These are phyloP conservation scores for Campopleginae sp. DNA, from an alignment of 2,888 invertebrate species.

Conservation along the genomic window DNA sequence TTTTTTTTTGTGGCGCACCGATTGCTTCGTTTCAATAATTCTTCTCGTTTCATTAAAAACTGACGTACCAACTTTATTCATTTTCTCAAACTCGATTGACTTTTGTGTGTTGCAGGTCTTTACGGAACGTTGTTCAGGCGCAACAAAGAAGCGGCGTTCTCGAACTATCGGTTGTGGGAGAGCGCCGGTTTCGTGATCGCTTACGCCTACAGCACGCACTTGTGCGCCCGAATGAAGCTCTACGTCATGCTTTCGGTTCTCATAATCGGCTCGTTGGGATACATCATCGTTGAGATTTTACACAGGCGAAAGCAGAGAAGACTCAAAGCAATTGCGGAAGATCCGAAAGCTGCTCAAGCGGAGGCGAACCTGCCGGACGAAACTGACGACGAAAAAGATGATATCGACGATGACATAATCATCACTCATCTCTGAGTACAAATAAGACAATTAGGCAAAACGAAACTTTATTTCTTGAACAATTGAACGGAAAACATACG, in stretches of 20 bases:
- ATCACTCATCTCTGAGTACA: slow-evolving; percentile 90
- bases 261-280: slow-evolving; percentile 90
- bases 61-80: neutral
- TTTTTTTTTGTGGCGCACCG: neutral
- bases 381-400: slow-evolving; percentile 94
- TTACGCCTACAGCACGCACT: slow-evolving; percentile 94
- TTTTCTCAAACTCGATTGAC: neutral
- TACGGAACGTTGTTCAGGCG: slow-evolving; percentile 94
- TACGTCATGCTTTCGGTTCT: slow-evolving; percentile 93
- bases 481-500: neutral
- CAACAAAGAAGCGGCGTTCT: slow-evolving; percentile 96
- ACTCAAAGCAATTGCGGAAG: slow-evolving; percentile 90
- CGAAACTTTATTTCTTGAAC: slow-evolving; percentile 12
- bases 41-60: neutral
- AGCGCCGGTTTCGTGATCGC: slow-evolving; percentile 95
- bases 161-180: slow-evolving; percentile 96
- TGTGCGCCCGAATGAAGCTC: slow-evolving; percentile 94
- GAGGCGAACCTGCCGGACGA: slow-evolving; percentile 88
- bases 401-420: slow-evolving; percentile 94
- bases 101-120: slow-evolving; percentile 86
- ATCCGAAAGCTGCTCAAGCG: slow-evolving; percentile 89
- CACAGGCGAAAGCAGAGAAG: slow-evolving; percentile 92
- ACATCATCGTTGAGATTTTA: slow-evolving; percentile 92
- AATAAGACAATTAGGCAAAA: slow-evolving; percentile 23
- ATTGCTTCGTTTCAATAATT: neutral